Percentiles rank a stretch among this genome's conserved stretches.
Evolutionary conservation across 1,140 invertebrate species (phyloP).

Genomic region (Pinna nobilis): DNA sequence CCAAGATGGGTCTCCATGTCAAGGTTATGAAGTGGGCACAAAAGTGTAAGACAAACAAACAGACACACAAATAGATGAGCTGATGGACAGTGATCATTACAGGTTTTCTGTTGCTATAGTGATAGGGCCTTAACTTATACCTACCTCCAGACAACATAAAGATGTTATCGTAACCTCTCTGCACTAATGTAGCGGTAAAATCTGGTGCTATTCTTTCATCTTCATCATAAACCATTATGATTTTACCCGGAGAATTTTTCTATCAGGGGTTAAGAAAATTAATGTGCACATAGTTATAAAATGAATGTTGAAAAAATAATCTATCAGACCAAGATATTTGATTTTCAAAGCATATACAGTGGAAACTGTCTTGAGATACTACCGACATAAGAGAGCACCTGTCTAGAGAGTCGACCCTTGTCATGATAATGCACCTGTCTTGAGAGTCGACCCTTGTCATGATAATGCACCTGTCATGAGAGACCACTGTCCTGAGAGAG

Average conservation of each 20-base stretch:
- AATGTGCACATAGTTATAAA: neutral
- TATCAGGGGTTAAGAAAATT: constrained; percentile 50
- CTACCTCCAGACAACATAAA: constrained; percentile 78
- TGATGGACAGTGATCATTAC: neutral
- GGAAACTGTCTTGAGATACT: too few species aligned
- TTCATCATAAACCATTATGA: constrained; percentile 78
- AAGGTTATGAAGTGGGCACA: neutral
- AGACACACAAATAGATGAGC: neutral
- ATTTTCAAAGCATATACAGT: too few species aligned
- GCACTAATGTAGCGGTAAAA: constrained; percentile 75
- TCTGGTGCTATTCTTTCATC: constrained; percentile 74
- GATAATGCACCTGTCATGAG: too few species aligned
- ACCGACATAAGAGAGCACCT: too few species aligned
- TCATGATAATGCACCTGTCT: too few species aligned
- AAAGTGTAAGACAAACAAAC: neutral
- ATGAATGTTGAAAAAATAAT: too few species aligned
- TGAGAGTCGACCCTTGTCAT: too few species aligned
- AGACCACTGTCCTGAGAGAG: too few species aligned
- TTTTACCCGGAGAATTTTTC: constrained; percentile 75
- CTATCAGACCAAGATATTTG: too few species aligned
- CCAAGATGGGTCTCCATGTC: too few species aligned
- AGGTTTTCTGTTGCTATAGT: neutral
- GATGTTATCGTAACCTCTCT: constrained; percentile 78
- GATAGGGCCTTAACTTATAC: neutral
- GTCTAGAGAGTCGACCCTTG: too few species aligned